Evolutionary conservation across 2,113 vertebrate genomes (phyloP).

Genomic region (Megaleporinus macrocephalus): DNA sequence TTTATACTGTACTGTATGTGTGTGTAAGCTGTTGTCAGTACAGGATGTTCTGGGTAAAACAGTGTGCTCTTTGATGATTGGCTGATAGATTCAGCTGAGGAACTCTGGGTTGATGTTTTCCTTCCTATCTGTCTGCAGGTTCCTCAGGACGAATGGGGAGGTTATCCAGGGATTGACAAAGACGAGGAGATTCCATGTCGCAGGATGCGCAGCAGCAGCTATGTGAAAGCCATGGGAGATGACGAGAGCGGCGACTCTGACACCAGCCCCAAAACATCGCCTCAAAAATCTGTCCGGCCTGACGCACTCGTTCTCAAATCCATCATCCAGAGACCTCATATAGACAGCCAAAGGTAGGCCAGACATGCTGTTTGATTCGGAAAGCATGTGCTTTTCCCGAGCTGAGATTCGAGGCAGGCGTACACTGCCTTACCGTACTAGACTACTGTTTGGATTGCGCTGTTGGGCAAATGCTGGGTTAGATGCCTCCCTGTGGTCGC

Average conservation of each 20-base stretch:
- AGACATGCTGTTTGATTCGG: background rate
- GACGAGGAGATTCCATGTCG: slow-evolving; percentile 96
- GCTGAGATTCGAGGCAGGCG: background rate
- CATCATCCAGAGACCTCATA: slow-evolving; percentile 86
- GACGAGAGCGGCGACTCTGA: slow-evolving; percentile 97
- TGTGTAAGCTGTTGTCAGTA: no score
- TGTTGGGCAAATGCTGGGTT: background rate
- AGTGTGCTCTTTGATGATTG: no score
- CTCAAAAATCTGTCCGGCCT: slow-evolving; percentile 83
- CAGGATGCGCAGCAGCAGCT: slow-evolving; percentile 96
- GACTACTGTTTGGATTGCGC: background rate
- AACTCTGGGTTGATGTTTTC: background rate
- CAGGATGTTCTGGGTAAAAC: no score
- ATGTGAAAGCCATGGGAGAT: slow-evolving; percentile 99
- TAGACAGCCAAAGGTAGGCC: slow-evolving; percentile 90
- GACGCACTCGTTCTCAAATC: slow-evolving; percentile 91
- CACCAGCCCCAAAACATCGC: slow-evolving; percentile 91
- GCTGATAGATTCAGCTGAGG: background rate
- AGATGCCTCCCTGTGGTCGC: background rate
- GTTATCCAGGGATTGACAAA: slow-evolving; percentile 86
- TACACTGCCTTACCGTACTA: background rate
- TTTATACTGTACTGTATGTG: no score
- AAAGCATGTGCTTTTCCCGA: background rate
- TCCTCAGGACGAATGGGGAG: slow-evolving; percentile 96
- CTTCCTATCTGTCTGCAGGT: slow-evolving; percentile 80